These are phyloP conservation scores for Cepaea nemoralis DNA, from an alignment of 1,140 invertebrate genomes.

Conservation along the genomic window DNA sequence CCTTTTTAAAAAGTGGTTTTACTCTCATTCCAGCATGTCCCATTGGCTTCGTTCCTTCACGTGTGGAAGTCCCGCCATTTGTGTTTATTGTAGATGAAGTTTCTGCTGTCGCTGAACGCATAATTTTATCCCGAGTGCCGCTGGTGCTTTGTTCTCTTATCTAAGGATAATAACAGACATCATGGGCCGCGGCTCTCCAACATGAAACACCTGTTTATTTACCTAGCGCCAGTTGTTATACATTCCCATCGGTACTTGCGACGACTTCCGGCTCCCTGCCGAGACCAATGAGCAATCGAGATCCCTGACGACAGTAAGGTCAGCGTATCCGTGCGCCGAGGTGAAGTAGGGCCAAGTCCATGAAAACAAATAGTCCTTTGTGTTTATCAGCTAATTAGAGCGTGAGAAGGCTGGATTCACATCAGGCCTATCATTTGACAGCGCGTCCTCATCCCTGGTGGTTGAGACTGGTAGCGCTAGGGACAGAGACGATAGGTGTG, in stretches of 20 bases:
- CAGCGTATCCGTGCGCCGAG: constrained; percentile 1
- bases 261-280: background rate
- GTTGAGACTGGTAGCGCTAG: too few relatives aligned
- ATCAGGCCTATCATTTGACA: background rate
- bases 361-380: constrained; percentile 7
- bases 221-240: background rate
- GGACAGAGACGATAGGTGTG: background rate
- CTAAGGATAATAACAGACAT: too few relatives aligned
- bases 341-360: background rate
- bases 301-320: background rate
- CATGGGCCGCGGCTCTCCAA: too few relatives aligned
- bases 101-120: too few relatives aligned
- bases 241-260: background rate
- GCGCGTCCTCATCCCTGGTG: background rate
- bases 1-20: too few relatives aligned
- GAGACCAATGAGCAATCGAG: background rate
- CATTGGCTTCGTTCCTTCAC: too few relatives aligned
- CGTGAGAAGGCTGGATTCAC: background rate
- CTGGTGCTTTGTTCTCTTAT: too few relatives aligned
- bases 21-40: too few relatives aligned
- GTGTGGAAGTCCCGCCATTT: too few relatives aligned
- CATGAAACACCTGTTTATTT: too few relatives aligned
- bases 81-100: too few relatives aligned
- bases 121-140: too few relatives aligned
- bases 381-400: background rate